Evolutionary conservation across 1,140 invertebrate species (phyloP).

Genomic region (Lepidotrigona ventralis): DNA sequence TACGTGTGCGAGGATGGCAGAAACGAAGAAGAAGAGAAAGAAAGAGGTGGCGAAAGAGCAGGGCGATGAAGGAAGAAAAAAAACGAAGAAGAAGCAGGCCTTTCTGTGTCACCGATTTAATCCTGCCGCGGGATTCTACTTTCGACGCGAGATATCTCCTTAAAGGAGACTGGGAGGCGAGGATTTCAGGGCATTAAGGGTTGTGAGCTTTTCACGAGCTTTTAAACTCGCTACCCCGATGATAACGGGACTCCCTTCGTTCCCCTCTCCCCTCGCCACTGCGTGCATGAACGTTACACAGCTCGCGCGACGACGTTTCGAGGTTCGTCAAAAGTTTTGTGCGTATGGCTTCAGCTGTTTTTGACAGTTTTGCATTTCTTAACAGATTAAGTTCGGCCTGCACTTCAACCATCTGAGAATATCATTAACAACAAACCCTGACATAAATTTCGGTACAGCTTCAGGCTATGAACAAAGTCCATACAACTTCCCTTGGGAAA

Average conservation of each 20-base stretch:
- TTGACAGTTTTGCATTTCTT: no score
- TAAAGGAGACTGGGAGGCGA: constrained; percentile 19
- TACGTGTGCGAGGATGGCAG: constrained; percentile 15
- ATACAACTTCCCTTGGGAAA: no score
- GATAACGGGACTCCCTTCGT: constrained; percentile 7
- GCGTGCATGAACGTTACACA: neutral
- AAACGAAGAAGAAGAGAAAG: neutral
- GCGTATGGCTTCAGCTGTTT: no score
- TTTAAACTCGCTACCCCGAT: constrained; percentile 27
- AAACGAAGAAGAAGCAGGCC: constrained; percentile 7
- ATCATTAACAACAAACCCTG: no score
- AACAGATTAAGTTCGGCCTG: no score
- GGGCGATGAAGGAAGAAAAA: neutral
- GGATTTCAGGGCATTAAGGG: constrained; percentile 40
- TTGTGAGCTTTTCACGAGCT: constrained; percentile 44
- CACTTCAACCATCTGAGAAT: no score
- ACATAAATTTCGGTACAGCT: no score
- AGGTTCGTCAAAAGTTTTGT: neutral
- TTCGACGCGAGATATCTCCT: constrained; percentile 20
- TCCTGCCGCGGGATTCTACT: constrained; percentile 35
- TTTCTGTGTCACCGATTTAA: constrained; percentile 58
- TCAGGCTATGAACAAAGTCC: no score
- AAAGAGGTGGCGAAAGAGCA: no score
- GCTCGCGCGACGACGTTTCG: neutral
- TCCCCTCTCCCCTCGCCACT: no score